phyloP scores from a whole-genome alignment of 2,888 invertebrate genomes.

The Dermolepida albohirtum region DNA sequence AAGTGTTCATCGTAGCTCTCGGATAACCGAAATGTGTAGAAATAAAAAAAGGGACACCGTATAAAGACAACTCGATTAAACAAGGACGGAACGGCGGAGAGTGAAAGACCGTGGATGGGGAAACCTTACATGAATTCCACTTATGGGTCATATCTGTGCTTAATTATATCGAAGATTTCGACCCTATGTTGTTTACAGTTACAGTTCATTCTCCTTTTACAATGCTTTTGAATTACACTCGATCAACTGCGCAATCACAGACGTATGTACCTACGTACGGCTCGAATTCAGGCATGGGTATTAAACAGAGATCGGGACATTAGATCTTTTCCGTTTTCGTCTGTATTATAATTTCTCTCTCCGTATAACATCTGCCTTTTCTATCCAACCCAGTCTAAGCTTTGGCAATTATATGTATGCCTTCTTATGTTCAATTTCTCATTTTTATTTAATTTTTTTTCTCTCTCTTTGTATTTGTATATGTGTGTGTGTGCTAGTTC shows the following conservation, averaged over 20 bases:
- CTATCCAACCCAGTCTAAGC: slow-evolving; percentile 63
- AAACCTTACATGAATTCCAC: slow-evolving; percentile 37
- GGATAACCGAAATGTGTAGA: neutral
- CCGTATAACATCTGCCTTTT: slow-evolving; percentile 64
- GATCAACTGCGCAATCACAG: slow-evolving; percentile 33
- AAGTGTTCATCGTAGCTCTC: slow-evolving; percentile 9
- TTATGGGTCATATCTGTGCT: slow-evolving; percentile 54
- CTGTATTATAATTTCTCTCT: slow-evolving; percentile 42
- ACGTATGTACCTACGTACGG: no score
- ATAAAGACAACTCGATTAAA: slow-evolving; percentile 27
- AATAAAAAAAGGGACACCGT: slow-evolving; percentile 3
- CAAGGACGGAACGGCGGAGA: slow-evolving; percentile 1
- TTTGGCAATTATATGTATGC: slow-evolving; percentile 58
- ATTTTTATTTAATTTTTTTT: slow-evolving; percentile 43
- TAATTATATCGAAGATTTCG: slow-evolving; percentile 55
- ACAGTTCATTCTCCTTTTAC: slow-evolving; percentile 59
- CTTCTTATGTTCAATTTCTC: slow-evolving; percentile 49
- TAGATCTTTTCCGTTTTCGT: slow-evolving; percentile 30
- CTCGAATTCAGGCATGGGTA: slow-evolving; percentile 1
- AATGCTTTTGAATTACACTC: slow-evolving; percentile 38
- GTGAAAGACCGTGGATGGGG: neutral
- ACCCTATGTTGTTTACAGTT: slow-evolving; percentile 58
- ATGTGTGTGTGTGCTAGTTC: neutral
- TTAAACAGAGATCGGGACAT: slow-evolving; percentile 45
- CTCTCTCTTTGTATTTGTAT: neutral